These are phyloP conservation scores for Smutsia gigantea DNA, from an alignment of 2,797 vertebrate species.

Conservation along the genomic window DNA sequence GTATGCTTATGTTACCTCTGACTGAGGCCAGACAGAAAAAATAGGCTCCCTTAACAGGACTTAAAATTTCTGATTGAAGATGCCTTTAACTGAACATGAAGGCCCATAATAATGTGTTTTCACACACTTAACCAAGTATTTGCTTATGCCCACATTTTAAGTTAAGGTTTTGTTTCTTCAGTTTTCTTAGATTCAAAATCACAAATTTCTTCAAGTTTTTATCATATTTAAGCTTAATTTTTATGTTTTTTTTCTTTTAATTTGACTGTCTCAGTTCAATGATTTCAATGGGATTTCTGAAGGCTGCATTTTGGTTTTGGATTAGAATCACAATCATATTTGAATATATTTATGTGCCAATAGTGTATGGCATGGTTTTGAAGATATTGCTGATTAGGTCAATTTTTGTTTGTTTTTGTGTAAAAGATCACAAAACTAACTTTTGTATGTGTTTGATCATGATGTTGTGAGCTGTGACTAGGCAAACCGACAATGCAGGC, in stretches of 20 bases:
- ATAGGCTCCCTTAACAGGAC: neutral
- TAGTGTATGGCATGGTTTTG: neutral
- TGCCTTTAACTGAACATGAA: constrained; percentile 22
- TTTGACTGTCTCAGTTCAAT: neutral
- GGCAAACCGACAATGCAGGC: neutral
- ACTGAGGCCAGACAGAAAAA: constrained; percentile 30
- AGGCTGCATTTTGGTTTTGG: constrained; percentile 20
- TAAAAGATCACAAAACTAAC: constrained; percentile 4
- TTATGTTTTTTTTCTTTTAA: neutral
- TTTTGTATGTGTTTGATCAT: neutral
- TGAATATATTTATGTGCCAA: neutral
- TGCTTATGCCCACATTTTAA: constrained; percentile 24
- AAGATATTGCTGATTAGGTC: neutral
- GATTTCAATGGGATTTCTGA: constrained; percentile 38
- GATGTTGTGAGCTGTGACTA: neutral
- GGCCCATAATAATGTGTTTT: constrained; percentile 7
- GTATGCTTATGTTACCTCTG: neutral
- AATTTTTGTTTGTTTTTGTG: neutral
- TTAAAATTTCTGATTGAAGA: constrained; percentile 41
- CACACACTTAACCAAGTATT: neutral
- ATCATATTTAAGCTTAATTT: neutral
- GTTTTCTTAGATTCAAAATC: constrained; percentile 27
- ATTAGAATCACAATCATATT: constrained; percentile 4
- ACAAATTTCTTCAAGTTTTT: constrained; percentile 18
- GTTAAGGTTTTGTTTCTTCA: neutral